phyloP scores from a whole-genome alignment of 64 coral and sea anemone genomes.

The Exaiptasia diaphana region DNA sequence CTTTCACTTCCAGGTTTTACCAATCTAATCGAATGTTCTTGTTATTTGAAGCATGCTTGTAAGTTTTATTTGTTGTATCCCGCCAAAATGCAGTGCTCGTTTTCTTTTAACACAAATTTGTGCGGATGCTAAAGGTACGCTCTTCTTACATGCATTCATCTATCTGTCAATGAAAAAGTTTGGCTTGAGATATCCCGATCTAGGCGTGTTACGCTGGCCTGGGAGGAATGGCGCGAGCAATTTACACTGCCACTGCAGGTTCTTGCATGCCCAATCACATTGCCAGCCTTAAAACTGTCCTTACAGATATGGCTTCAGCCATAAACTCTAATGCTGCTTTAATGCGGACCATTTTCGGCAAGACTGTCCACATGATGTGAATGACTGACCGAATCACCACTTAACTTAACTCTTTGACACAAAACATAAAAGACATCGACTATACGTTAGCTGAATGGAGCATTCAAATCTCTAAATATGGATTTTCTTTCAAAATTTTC shows the following conservation, averaged over 20 bases:
- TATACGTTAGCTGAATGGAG: not conserved
- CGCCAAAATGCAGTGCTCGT: not conserved
- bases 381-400: conserved; percentile 12
- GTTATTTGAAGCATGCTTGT: too few species aligned
- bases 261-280: conserved; percentile 28
- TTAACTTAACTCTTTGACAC: not conserved
- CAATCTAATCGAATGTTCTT: too few species aligned
- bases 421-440: conserved; percentile 5
- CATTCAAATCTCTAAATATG: not conserved
- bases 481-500: not conserved
- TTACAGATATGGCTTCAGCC: not conserved
- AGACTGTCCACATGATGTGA: conserved; percentile 15
- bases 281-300: not conserved
- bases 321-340: not conserved
- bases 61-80: too few species aligned
- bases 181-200: not conserved
- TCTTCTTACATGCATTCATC: not conserved
- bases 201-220: conserved; percentile 18
- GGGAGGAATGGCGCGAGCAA: not conserved
- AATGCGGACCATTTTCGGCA: not conserved
- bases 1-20: too few species aligned
- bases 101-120: not conserved
- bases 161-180: not conserved
- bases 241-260: conserved; percentile 13
- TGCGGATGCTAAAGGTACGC: not conserved